Evolutionary conservation across 2,113 vertebrate species (phyloP), one percentile per base, ranked within the genome.

Genomic region (Opisthocomus hoazin): DNA sequence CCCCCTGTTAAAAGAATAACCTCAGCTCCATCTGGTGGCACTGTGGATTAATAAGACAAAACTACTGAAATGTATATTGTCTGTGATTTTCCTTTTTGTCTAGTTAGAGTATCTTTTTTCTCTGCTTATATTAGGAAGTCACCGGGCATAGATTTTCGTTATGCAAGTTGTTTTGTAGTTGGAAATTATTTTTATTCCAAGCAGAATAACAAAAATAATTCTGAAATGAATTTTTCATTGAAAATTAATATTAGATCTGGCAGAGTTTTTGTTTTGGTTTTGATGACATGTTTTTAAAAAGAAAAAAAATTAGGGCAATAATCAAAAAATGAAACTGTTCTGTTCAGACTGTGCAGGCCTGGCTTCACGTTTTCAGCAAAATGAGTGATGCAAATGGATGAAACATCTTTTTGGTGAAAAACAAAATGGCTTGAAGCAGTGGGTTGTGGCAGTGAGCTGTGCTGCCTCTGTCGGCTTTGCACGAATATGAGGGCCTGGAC

Each of bases 11-110:
- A 94, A 96, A 94, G 82, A 86, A 89, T 94, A 95, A 96, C 96
- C 91, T 57, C 91, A 97, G 97, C 97, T 97, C 98, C 98, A 98
- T 84, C 97, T 98, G 96, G 89, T 98, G 98, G 98, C 32, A 93
- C 46, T 78, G n/a, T 41, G 73, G 27, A 63, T 60, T 88, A 46
- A 6, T 20, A 65, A 64, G 21, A 36, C 15, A 51, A 71, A 73
- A 54, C 65, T 82, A 29, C 41, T 50, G n/a, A 56, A 87, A 37
- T 45, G 7, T 0, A 1, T 30, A 14, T 39, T 53, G 5, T 26
- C 68, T 60, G 56, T 21, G 51, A 39, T 66, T 81, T 90, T 85
- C 26, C 16, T 39, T 87, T 87, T 74, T 77, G n/a, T 41, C 37
- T 88, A n/a, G n/a, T n/a, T n/a, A n/a, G n/a, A n/a, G n/a, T n/a